A percentile compares a stretch with the other conserved stretches of the same genome.
These are phyloP conservation scores for Pseudococcus viburni DNA, from an alignment of 2,888 invertebrate species.

Conservation along the genomic window DNA sequence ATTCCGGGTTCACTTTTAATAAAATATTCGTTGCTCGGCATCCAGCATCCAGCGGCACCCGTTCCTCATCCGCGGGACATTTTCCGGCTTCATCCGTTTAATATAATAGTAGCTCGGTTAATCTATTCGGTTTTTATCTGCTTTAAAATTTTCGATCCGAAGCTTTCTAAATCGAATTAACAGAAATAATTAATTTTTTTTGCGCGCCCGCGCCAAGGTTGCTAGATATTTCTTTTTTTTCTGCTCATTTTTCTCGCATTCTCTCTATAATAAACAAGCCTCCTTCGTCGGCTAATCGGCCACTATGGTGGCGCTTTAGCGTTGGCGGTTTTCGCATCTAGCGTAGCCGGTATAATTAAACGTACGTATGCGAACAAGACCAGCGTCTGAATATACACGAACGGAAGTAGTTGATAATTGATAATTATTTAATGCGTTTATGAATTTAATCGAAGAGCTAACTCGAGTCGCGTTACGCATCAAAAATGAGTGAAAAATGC, in stretches of 20 bases:
- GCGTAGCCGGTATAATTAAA: constrained; percentile 5
- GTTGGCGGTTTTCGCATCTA: not conserved
- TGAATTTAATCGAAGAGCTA: constrained; percentile 40
- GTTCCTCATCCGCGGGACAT: constrained; percentile 62
- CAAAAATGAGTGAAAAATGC: constrained; percentile 31
- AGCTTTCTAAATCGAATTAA: constrained; percentile 61
- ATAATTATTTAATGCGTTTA: constrained; percentile 35
- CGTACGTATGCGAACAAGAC: not conserved
- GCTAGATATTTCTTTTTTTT: not conserved
- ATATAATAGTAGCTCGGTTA: constrained; percentile 56
- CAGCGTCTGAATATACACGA: not conserved
- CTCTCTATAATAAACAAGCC: not conserved
- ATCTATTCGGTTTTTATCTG: constrained; percentile 60
- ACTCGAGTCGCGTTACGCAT: constrained; percentile 22
- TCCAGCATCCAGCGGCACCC: constrained; percentile 41
- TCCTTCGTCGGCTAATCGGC: not conserved
- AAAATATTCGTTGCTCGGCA: constrained; percentile 57
- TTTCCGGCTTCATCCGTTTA: constrained; percentile 64
- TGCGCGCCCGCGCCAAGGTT: not conserved
- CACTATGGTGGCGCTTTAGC: not conserved
- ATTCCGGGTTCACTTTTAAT: constrained; percentile 65
- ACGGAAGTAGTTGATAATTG: constrained; percentile 39
- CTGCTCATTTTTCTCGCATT: not conserved
- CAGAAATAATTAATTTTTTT: constrained; percentile 65
- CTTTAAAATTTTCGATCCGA: constrained; percentile 65